Base-by-base conservation (phyloP, 2,888 invertebrate species). In the Dasypolia templi region DNA sequence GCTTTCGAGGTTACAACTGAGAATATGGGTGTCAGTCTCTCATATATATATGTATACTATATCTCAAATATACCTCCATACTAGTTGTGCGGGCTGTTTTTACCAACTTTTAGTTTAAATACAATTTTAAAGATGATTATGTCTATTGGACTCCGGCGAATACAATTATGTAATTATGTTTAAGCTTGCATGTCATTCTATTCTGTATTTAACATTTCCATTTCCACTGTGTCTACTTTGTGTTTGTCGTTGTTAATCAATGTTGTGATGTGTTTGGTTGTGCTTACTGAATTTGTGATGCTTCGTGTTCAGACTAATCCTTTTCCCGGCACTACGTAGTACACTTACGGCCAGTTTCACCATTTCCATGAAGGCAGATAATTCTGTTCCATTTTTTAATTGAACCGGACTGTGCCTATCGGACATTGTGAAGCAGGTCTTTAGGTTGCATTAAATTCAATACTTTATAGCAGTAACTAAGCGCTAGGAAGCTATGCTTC, bases 51-150 rank as follows among this genome's bases (percentile, higher is more conserved):
- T n/a, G n/a, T n/a, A n/a, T n/a, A n/a, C n/a, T n/a, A n/a, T n/a
- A n/a, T n/a, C n/a, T n/a, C n/a, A n/a, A n/a, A n/a, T n/a, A n/a
- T n/a, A n/a, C n/a, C n/a, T n/a, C n/a, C n/a, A n/a, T n/a, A n/a
- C n/a, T n/a, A n/a, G 12, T 39, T 51, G 19, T 32, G 59, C 39
- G 19, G 72, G 59, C 46, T 55, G 46, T 49, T 29, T 39, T 11
- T 58, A 68, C 19, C 32, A 71, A 71, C 17, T 49, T 68, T 68
- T 22, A 77, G 58, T 32, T 68, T 9, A 42, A 42, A 67, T 46
- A 66, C 49, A 42, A 42, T 53, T 75, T 68, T 89, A 91, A 92
- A 89, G 91, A 93, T 93, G 93, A 93, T 93, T 93, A 93, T 93
- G 93, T 94, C 93, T 93, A 89, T 89, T 88, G 89, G 89, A 89